These are phyloP conservation scores for Phania funesta DNA, from an alignment of 2,888 invertebrate genomes.

Conservation along the genomic window DNA sequence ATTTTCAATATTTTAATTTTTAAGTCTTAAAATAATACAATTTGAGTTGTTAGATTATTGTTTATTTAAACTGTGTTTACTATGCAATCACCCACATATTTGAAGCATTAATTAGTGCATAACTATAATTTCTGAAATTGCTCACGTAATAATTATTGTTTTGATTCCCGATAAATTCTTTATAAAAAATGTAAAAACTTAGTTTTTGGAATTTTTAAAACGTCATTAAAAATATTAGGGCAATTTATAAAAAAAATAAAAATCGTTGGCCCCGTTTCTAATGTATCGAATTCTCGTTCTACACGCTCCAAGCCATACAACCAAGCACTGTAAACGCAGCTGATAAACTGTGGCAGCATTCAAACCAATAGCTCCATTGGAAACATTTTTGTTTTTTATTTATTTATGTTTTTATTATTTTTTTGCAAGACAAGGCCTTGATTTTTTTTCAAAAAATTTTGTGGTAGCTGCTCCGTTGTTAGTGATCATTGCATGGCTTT, in stretches of 20 bases:
- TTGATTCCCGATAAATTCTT: conserved; percentile 4
- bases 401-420: conserved; percentile 34
- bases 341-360: conserved; percentile 66
- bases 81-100: too few relatives aligned
- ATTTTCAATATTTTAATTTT: too few relatives aligned
- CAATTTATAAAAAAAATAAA: conserved; percentile 14
- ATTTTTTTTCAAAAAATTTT: too few relatives aligned
- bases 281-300: neutral
- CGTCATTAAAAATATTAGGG: too few relatives aligned
- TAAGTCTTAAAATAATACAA: too few relatives aligned
- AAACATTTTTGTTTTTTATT: too few relatives aligned
- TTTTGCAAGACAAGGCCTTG: conserved; percentile 40
- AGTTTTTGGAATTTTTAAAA: conserved; percentile 22
- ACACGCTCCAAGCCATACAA: conserved; percentile 65
- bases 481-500: conserved; percentile 14
- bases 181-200: neutral
- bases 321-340: conserved; percentile 70
- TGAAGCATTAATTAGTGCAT: too few relatives aligned
- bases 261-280: conserved; percentile 5
- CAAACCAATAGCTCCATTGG: conserved; percentile 64
- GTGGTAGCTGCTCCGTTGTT: conserved; percentile 18
- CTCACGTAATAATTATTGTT: too few relatives aligned
- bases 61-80: too few relatives aligned
- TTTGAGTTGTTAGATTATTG: too few relatives aligned
- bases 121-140: too few relatives aligned